phyloP scores from a whole-genome alignment of 2,888 invertebrate genomes.

The Calameuta filiformis region DNA sequence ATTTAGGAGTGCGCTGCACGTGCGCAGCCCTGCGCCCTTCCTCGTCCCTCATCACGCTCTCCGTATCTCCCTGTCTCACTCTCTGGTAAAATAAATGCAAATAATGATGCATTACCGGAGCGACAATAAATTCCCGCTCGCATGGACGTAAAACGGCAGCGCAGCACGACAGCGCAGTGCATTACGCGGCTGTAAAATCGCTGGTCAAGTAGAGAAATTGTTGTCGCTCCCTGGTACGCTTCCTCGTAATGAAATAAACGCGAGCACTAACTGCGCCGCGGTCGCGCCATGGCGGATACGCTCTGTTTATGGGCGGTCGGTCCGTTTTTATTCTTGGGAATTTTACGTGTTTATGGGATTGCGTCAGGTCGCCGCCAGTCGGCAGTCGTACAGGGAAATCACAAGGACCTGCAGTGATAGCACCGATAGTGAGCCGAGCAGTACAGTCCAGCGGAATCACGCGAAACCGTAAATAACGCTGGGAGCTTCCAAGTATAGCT shows the following conservation, averaged over 20 bases:
- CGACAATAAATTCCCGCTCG: slow-evolving; percentile 34
- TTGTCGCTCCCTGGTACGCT: not conserved
- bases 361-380: not conserved
- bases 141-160: slow-evolving; percentile 30
- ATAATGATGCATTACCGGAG: slow-evolving; percentile 29
- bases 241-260: slow-evolving; percentile 21
- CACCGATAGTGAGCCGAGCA: not conserved
- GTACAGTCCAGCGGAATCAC: not conserved
- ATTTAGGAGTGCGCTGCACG: not conserved
- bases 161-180: slow-evolving; percentile 9
- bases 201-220: slow-evolving; percentile 1
- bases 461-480: not conserved
- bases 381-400: not conserved
- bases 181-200: slow-evolving; percentile 2
- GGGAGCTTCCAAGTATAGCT: not conserved
- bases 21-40: not conserved
- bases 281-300: slow-evolving; percentile 18
- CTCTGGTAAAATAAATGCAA: slow-evolving; percentile 17
- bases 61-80: slow-evolving; percentile 11
- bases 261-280: slow-evolving; percentile 15
- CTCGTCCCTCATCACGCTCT: slow-evolving; percentile 3
- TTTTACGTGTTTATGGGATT: not conserved
- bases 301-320: slow-evolving; percentile 19
- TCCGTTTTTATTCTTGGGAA: not conserved
- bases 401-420: not conserved